Evolutionary conservation across 2,113 vertebrate species (phyloP), one percentile per base, ranked within the genome.

Genomic region (Megalops atlanticus): DNA sequence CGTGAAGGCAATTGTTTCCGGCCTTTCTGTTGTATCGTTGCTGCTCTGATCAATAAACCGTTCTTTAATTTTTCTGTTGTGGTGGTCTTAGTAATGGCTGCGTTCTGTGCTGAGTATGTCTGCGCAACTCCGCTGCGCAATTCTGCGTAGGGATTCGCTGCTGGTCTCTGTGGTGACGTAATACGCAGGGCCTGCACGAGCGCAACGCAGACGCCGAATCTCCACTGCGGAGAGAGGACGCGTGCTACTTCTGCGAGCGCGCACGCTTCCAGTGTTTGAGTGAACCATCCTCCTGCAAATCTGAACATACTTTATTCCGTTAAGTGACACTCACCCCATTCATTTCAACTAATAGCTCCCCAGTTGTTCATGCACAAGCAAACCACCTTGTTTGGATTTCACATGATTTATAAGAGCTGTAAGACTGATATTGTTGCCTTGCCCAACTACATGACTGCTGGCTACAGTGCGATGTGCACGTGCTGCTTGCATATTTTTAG

Each of bases 101-200:
- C 92, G 87, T 87, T 86, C 74, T 80, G 83, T 80, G 71, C 27
- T 33, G 77, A 58, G 64, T 80, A 76, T 86, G 88, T 87, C 90
- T 94, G 94, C 94, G 93, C 93, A 94, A 90, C 68, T 89, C 91
- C 89, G 84, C 91, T 94, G 92, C 93, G 93, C 90, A 89, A 86
- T 85, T 89, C 85, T 83, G 74, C 27, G 74, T 68, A 41, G 82
- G 86, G 81, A 92, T 91, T 89, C 86, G 93, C 88, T 91, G 82
- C 82, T 78, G 85, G 85, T 80, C 45, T 84, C 80, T 36, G 69
- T 74, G 81, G 72, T 90, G 91, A 90, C 93, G 91, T 94, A 90
- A 90, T 64, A 82, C 85, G 82, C 84, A 88, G 80, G 76, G 52
- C 58, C 81, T 87, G 88, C 87, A 82, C 72, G 43, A 49, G 41